phyloP scores from a whole-genome alignment of 2,888 invertebrate genomes.

The Ectemnius continuus region DNA sequence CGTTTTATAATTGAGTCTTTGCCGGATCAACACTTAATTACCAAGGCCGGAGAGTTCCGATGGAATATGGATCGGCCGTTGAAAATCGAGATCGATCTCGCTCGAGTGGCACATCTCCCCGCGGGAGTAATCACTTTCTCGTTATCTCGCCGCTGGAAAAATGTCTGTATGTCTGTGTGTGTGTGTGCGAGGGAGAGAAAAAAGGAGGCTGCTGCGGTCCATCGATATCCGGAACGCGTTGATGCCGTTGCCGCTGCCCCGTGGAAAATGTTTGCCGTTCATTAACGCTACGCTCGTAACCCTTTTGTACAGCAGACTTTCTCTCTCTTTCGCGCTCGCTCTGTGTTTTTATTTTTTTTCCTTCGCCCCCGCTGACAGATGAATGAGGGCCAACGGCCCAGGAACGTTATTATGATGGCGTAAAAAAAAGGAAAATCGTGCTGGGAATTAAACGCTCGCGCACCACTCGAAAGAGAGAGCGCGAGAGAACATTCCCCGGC shows the following conservation, averaged over 20 bases:
- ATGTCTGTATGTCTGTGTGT: no score
- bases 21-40: neutral
- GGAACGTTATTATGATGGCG: neutral
- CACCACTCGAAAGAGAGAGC: neutral
- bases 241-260: neutral
- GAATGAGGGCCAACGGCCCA: neutral
- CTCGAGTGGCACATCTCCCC: neutral
- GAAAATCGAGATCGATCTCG: neutral
- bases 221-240: neutral
- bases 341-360: neutral
- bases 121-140: conserved; percentile 1
- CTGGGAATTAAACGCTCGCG: neutral
- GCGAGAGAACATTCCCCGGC: neutral
- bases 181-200: no score
- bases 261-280: conserved; percentile 2
- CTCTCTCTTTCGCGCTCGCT: neutral
- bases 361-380: neutral
- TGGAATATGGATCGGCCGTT: neutral
- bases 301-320: neutral
- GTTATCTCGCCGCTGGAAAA: neutral
- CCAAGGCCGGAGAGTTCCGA: neutral
- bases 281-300: conserved; percentile 3
- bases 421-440: neutral
- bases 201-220: neutral
- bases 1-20: neutral